Percentiles rank a stretch among this genome's conserved stretches.
phyloP scores from a whole-genome alignment of 2,113 vertebrate genomes.

The Seriola dumerili region DNA sequence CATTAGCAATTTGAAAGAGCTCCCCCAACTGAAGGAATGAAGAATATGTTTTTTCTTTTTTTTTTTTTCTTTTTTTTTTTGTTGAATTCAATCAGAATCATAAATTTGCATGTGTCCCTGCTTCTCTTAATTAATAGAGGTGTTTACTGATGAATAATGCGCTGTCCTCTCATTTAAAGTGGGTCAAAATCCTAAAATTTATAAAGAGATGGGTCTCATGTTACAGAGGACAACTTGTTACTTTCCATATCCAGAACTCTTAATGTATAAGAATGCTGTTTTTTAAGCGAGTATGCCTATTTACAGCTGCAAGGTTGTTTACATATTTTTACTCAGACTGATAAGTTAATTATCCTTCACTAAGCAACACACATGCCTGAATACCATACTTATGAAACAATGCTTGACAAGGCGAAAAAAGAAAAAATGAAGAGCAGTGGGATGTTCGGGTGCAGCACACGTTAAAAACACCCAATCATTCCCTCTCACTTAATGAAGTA shows the following conservation, averaged over 20 bases:
- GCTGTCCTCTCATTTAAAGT: constrained; percentile 60
- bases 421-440: not conserved
- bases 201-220: constrained; percentile 48
- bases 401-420: constrained; percentile 22
- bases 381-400: constrained; percentile 43
- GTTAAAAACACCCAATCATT: constrained; percentile 29
- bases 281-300: constrained; percentile 56
- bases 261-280: constrained; percentile 62
- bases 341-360: constrained; percentile 63
- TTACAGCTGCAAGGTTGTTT: constrained; percentile 76
- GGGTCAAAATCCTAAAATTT: constrained; percentile 28
- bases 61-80: not conserved
- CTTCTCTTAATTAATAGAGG: constrained; percentile 42
- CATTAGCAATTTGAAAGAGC: constrained; percentile 84
- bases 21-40: constrained; percentile 81
- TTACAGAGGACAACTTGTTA: constrained; percentile 44
- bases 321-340: constrained; percentile 73
- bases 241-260: constrained; percentile 56
- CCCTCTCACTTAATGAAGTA: constrained; percentile 40
- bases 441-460: constrained; percentile 43
- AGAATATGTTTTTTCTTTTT: constrained; percentile 11
- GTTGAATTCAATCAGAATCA: constrained; percentile 51
- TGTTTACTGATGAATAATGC: constrained; percentile 57
- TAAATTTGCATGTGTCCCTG: constrained; percentile 37
- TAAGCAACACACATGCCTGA: constrained; percentile 69